These are phyloP conservation scores for Eupithecia subfuscata DNA, from an alignment of 2,888 invertebrate species.

Conservation along the genomic window DNA sequence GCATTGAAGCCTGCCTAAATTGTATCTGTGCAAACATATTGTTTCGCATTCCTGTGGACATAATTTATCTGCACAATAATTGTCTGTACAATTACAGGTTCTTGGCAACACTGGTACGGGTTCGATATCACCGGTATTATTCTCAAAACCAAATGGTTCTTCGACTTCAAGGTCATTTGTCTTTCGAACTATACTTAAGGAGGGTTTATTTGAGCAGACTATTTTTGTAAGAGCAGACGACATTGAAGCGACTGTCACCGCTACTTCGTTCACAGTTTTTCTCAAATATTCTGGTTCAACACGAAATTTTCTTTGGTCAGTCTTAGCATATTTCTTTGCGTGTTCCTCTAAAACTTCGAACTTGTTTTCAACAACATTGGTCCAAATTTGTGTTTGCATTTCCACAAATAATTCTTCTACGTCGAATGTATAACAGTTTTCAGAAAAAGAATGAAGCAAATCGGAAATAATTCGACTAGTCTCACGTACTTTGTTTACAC, in stretches of 20 bases:
- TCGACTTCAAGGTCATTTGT: slow-evolving; percentile 12
- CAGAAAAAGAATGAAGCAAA: slow-evolving; percentile 51
- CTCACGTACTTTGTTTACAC: slow-evolving; percentile 51
- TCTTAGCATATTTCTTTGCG: slow-evolving; percentile 17
- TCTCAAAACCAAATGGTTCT: slow-evolving; percentile 1
- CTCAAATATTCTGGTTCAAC: slow-evolving; percentile 33
- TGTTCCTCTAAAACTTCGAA: slow-evolving; percentile 56
- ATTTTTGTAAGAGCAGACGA: slow-evolving; percentile 54
- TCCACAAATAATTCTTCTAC: slow-evolving; percentile 46
- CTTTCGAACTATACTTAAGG: slow-evolving; percentile 25
- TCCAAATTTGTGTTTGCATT: slow-evolving; percentile 53
- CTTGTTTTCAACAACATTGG: slow-evolving; percentile 55
- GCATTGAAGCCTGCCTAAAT: slow-evolving; percentile 62
- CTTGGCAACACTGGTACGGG: slow-evolving; percentile 43
- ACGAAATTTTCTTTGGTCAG: slow-evolving; percentile 21
- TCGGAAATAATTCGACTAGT: slow-evolving; percentile 53
- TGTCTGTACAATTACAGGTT: slow-evolving; percentile 57
- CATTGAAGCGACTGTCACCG: slow-evolving; percentile 56
- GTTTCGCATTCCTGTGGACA: slow-evolving; percentile 60
- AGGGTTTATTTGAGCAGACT: slow-evolving; percentile 50
- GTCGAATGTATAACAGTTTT: slow-evolving; percentile 52
- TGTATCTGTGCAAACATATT: slow-evolving; percentile 63
- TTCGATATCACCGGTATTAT: slow-evolving; percentile 20
- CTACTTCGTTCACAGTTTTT: slow-evolving; percentile 54
- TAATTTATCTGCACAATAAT: slow-evolving; percentile 48